These are phyloP conservation scores for Drosophila serrata DNA, from an alignment of 1,140 invertebrate species.

Conservation along the genomic window DNA sequence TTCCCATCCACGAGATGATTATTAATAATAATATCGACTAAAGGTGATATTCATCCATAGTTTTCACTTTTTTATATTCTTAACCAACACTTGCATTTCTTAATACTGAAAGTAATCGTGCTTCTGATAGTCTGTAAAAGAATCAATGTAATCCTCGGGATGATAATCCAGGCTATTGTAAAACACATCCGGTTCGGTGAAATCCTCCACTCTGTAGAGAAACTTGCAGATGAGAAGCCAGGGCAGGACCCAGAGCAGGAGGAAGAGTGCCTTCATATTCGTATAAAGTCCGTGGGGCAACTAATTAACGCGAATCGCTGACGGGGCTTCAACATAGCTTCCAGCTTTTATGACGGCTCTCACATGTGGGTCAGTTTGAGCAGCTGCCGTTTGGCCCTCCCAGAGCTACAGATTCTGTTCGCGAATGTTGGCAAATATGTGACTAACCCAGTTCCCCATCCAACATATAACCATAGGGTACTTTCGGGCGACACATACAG, in stretches of 20 bases:
- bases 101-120: constrained; percentile 50
- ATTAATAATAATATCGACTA: neutral
- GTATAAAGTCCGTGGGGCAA: constrained; percentile 2
- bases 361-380: constrained; percentile 72
- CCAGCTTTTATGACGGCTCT: constrained; percentile 26
- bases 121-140: constrained; percentile 38
- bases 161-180: constrained; percentile 43
- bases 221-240: constrained; percentile 13
- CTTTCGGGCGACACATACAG: constrained; percentile 41
- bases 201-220: constrained; percentile 27
- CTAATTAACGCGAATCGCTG: constrained; percentile 24
- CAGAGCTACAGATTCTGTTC: constrained; percentile 2
- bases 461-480: constrained; percentile 31
- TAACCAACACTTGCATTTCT: neutral
- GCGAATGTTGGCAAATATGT: constrained; percentile 52
- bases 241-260: constrained; percentile 17
- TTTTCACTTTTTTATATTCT: neutral
- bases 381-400: constrained; percentile 54
- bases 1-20: neutral
- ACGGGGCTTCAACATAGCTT: constrained; percentile 2
- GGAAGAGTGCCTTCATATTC: constrained; percentile 7
- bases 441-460: constrained; percentile 53
- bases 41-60: too few species aligned
- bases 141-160: constrained; percentile 51
- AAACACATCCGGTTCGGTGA: constrained; percentile 24